Conservation (phyloP, 2,888 invertebrate genomes). For the Pristionchus arcanus region DNA sequence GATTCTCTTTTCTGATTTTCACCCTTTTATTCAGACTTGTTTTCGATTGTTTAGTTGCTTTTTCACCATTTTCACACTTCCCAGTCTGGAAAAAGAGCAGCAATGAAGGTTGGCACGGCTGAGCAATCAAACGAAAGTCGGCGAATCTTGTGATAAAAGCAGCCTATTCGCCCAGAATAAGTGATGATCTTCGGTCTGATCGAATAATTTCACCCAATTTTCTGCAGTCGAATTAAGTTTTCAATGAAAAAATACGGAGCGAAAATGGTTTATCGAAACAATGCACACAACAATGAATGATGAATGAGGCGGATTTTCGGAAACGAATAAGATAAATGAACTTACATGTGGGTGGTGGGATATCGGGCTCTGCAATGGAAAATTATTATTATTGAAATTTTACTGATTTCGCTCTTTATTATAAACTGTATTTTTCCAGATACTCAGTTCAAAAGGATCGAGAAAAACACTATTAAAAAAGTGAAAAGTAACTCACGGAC, state of each 20-base stretch:
- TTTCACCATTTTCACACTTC: no score
- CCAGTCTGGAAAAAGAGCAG: not conserved
- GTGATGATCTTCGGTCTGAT: no score
- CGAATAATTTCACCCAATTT: not conserved
- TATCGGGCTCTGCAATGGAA: not conserved
- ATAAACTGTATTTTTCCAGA: not conserved
- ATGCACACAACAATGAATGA: not conserved
- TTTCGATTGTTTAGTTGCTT: no score
- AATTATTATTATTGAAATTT: not conserved
- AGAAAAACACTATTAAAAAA: not conserved
- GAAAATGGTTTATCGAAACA: not conserved
- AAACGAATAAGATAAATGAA: not conserved
- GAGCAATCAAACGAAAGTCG: not conserved
- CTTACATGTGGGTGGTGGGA: not conserved
- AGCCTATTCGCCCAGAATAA: no score
- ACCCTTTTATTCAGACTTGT: no score
- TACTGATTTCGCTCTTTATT: not conserved
- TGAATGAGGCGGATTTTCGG: constrained; percentile 17
- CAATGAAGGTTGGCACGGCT: not conserved
- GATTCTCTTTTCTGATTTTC: no score
- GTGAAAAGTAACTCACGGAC: not conserved
- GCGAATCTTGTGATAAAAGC: not conserved
- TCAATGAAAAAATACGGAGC: not conserved
- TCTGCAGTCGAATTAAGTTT: not conserved
- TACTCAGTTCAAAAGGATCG: not conserved